These are phyloP conservation scores for Machimus rusticus DNA, from an alignment of 2,888 invertebrate species.

Conservation along the genomic window DNA sequence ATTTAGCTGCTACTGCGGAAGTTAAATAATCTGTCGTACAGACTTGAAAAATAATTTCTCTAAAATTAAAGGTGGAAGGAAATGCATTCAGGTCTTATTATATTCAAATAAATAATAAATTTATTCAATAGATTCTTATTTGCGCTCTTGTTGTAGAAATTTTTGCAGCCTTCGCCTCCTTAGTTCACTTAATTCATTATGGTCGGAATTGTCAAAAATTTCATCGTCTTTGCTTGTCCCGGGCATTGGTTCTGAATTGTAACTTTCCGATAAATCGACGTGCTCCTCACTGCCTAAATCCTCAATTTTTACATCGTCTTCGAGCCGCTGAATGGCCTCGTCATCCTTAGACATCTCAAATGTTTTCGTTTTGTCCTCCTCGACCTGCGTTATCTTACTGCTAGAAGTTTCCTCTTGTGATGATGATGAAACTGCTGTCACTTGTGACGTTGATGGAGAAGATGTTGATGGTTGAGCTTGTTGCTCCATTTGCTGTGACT, in stretches of 20 bases:
- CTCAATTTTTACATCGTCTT: conserved; percentile 57
- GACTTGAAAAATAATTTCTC: neutral
- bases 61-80: neutral
- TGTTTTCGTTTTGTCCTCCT: neutral
- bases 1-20: no score
- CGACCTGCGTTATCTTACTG: neutral
- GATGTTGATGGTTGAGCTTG: conserved; percentile 12
- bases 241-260: conserved; percentile 42
- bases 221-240: conserved; percentile 44
- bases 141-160: conserved; percentile 61
- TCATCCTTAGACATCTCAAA: neutral
- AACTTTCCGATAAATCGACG: conserved; percentile 41
- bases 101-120: conserved; percentile 27
- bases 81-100: neutral
- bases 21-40: neutral
- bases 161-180: conserved; percentile 80
- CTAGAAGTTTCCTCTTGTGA: conserved; percentile 4
- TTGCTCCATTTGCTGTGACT: neutral
- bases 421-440: conserved; percentile 23
- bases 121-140: conserved; percentile 12
- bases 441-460: conserved; percentile 39
- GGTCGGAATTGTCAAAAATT: conserved; percentile 47
- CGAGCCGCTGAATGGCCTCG: neutral
- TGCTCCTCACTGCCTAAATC: conserved; percentile 61
- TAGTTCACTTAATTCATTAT: conserved; percentile 71